Evolutionary conservation across 2,888 invertebrate species (phyloP), one percentile per base, ranked within the genome.

Genomic region (Callyntrura sp.): DNA sequence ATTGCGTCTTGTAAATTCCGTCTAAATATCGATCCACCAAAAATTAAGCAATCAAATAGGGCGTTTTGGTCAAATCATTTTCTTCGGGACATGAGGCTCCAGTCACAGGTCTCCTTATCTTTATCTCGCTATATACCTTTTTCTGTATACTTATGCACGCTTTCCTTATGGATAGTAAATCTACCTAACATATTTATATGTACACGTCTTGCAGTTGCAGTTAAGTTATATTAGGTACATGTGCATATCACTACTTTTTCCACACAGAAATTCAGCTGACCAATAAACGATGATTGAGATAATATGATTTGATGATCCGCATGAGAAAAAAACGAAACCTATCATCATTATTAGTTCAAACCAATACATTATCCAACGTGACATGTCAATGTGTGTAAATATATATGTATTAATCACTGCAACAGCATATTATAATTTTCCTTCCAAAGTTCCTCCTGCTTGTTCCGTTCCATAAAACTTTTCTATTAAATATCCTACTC

Each of bases 381-480:
- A 35, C 35, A 62, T 23, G 23, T 4, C 12, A 0, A 65, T 68
- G 35, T n/a, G 5, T 0, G 1, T 23, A 43, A 9, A 57, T 57
- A n/a, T 17, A 14, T 51, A 51, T 3, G 14, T 51, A 14, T 14
- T 51, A 14, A 51, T 51, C 14, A 14, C 51, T 51, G 51, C 51
- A 51, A 25, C 20, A 45, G 11, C n/a, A 17, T 43, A 8, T 68
- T 20, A 25, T 76, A 23, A 62, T 12, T 2, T 57, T 45, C 60
- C 28, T 35, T 57, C 28, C 14, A 8, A 73, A 55, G 60, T 81
- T 81, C 62, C 28, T 57, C 35, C 78, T 81, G 11, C 60, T 43
- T 79, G 78, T 78, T 55, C 62, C 20, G 62, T 70, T 81, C 87
- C 81, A 87, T 55, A 81, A 87, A 57, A 70, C 48, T 14, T 43